These are phyloP conservation scores for Phyllostomus discolor DNA, from an alignment of 2,113 vertebrate genomes.

Conservation along the genomic window DNA sequence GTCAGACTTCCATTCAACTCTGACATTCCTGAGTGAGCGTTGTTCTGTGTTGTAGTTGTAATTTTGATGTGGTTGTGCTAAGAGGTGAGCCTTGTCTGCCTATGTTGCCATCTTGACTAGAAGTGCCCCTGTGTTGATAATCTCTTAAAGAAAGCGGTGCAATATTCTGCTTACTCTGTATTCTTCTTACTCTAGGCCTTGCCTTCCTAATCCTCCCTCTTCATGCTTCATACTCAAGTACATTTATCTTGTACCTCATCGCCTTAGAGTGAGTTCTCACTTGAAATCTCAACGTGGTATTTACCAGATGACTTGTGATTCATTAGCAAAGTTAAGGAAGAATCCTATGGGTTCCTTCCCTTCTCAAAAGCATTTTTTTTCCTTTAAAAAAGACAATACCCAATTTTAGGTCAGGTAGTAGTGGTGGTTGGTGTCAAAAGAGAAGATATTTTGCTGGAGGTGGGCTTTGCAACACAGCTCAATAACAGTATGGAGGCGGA, in stretches of 20 bases:
- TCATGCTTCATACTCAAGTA: background rate
- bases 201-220: background rate
- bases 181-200: background rate
- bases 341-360: background rate
- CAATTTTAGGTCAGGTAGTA: background rate
- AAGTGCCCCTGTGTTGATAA: background rate
- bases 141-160: background rate
- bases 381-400: background rate
- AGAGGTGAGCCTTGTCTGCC: too few relatives aligned
- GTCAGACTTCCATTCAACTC: too few relatives aligned
- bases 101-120: background rate
- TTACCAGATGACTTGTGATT: background rate
- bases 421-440: background rate
- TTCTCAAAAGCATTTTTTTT: background rate
- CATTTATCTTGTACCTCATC: background rate
- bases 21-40: too few relatives aligned
- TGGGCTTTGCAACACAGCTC: background rate
- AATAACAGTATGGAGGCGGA: background rate
- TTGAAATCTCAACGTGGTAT: background rate
- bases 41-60: too few relatives aligned
- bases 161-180: too few relatives aligned
- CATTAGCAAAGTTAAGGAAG: background rate
- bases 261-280: background rate
- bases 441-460: background rate
- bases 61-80: too few relatives aligned